A percentile compares a stretch with the other conserved stretches of the same genome.
These are phyloP conservation scores for Synanthedon myopaeformis DNA, from an alignment of 2,888 invertebrate species.

Conservation along the genomic window DNA sequence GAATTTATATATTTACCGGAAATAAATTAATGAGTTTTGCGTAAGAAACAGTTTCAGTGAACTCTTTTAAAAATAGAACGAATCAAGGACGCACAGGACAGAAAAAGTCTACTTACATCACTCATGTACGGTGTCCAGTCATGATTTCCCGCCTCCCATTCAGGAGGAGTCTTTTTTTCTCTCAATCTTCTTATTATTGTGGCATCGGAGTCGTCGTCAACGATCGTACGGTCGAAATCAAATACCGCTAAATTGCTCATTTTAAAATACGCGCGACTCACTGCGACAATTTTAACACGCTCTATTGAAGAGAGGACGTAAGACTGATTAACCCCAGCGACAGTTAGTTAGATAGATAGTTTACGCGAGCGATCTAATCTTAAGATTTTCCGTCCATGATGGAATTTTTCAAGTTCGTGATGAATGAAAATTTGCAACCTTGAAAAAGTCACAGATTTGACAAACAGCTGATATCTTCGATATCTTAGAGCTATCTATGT, in stretches of 20 bases:
- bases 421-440: background rate
- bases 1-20: too few species aligned
- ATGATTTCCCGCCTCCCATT: conserved; percentile 41
- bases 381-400: conserved; percentile 11
- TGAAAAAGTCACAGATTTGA: background rate
- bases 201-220: conserved; percentile 55
- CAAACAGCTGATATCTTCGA: background rate
- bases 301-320: background rate
- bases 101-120: conserved; percentile 36
- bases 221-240: conserved; percentile 60
- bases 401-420: conserved; percentile 17
- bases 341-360: background rate
- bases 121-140: conserved; percentile 66
- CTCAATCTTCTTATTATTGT: conserved; percentile 50
- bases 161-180: conserved; percentile 51
- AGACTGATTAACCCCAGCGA: background rate
- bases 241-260: conserved; percentile 54
- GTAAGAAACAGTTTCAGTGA: background rate
- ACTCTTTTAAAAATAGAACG: too few species aligned
- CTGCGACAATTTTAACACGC: background rate
- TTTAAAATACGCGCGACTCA: background rate
- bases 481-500: too few species aligned
- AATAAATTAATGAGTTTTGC: background rate
- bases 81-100: too few species aligned
- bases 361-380: conserved; percentile 4